Percentiles rank a stretch among this genome's conserved stretches.
phyloP scores from a whole-genome alignment of 2,888 invertebrate species.

The Diaphora mendica region DNA sequence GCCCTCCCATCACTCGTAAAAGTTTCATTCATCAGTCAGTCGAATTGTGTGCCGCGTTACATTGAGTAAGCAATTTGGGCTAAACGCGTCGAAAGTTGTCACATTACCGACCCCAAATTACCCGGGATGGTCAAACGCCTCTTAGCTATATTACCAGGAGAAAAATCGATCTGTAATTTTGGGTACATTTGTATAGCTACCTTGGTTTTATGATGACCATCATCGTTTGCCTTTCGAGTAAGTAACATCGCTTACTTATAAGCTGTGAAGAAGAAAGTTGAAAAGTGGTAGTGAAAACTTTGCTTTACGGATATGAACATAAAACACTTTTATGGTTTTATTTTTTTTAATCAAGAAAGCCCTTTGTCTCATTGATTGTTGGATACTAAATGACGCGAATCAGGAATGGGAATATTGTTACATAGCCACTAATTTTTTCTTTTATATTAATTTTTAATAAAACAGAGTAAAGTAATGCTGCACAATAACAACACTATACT shows the following conservation, averaged over 20 bases:
- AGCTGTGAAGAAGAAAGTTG: conserved; percentile 10
- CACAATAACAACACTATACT: too few relatives aligned
- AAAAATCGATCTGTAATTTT: conserved; percentile 54
- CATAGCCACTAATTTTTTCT: too few relatives aligned
- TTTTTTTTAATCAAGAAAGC: neutral
- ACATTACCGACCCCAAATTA: conserved; percentile 61
- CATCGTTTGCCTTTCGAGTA: conserved; percentile 31
- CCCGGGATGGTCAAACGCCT: conserved; percentile 59
- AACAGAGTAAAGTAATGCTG: neutral
- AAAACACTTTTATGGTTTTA: neutral
- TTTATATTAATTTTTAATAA: neutral
- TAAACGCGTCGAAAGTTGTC: conserved; percentile 59
- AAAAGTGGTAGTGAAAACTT: conserved; percentile 22
- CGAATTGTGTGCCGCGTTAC: conserved; percentile 40
- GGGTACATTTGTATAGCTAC: conserved; percentile 26
- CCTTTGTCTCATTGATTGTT: neutral
- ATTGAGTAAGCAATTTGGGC: conserved; percentile 56
- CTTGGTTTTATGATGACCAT: conserved; percentile 37
- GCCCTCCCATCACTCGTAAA: neutral
- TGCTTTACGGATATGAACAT: conserved; percentile 1
- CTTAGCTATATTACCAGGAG: conserved; percentile 48
- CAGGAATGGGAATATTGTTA: too few relatives aligned
- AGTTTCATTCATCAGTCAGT: neutral
- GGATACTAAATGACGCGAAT: neutral
- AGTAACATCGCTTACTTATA: conserved; percentile 7